Evolutionary conservation across 2,797 vertebrate species (phyloP), one percentile per base, ranked within the genome.

Genomic region (Merluccius polli): DNA sequence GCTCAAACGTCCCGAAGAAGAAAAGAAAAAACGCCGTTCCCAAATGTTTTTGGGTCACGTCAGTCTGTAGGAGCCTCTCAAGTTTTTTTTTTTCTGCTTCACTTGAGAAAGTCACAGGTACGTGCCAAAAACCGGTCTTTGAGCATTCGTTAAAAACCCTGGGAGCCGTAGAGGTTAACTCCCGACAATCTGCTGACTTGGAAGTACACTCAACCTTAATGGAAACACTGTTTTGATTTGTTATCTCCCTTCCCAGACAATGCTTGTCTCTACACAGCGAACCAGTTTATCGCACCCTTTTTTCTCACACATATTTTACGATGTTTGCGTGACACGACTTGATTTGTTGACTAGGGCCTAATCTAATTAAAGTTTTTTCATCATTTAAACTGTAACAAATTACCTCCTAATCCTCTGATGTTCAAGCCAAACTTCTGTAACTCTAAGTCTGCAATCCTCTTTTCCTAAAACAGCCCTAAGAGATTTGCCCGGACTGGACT

Each of bases 351-450:
- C 69, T 74, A 81, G 83, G 81, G 87, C 85, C 86, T 88, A 85
- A 85, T 87, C 81, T 71, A 86, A 86, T 88, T 29, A 78, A 84
- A 65, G 12, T 73, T 73, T 79, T 77, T 79, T 82, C 77, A 24
- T 78, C 75, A 81, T 86, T 75, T 84, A 81, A 88, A 86, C 81
- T 79, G 73, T 87, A 84, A 89, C 82, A 85, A 85, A 86, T 87
- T 81, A 91, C 91, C 86, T 89, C 89, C 83, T 86, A 81, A 87
- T 86, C 75, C 41, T 81, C 73, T 82, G 72, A 87, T 86, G n/a
- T 88, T 86, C 87, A 81, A 90, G 79, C 88, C 90, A 91, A 89
- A 89, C 89, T 89, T 72, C 8, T 13, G 75, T 68, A 79, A 81
- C 59, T 24, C 70, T 21, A 12, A 59, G 12, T 27, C 68, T n/a